phyloP scores from a whole-genome alignment of 2,113 vertebrate species.

The Parus major region DNA sequence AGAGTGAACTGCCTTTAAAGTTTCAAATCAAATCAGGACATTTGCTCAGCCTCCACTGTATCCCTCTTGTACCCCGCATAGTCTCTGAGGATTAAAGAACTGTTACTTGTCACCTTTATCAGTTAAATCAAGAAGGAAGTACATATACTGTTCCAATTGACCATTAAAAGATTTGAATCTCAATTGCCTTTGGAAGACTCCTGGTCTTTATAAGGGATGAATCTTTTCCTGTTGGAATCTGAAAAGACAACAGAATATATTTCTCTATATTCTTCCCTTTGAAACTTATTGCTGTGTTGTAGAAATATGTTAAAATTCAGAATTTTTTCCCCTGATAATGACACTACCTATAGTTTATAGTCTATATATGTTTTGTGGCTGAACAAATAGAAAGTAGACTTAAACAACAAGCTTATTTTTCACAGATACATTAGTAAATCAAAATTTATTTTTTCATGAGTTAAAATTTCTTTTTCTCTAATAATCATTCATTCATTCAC shows the following conservation, averaged over 20 bases:
- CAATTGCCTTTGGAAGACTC: not conserved
- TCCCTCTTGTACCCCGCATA: not conserved
- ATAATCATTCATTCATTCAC: not conserved
- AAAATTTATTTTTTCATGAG: not conserved
- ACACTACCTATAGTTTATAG: not conserved
- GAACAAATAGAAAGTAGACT: not conserved
- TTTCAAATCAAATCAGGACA: not conserved
- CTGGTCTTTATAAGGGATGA: not conserved
- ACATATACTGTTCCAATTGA: not conserved
- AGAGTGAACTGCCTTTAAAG: slow-evolving; percentile 17
- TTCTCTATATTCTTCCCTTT: not conserved
- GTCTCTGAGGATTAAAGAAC: slow-evolving; percentile 34
- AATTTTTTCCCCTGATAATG: not conserved
- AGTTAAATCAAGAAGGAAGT: slow-evolving; percentile 42
- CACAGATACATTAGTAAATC: not conserved
- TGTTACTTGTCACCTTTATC: slow-evolving; percentile 44
- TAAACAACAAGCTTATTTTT: not conserved
- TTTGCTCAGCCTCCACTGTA: not conserved
- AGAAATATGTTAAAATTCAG: not conserved
- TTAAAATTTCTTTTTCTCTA: not conserved
- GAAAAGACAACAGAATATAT: not conserved
- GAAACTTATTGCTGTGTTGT: not conserved
- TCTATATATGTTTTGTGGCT: not conserved
- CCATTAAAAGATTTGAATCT: slow-evolving; percentile 49
- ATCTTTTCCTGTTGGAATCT: not conserved